Conservation (phyloP, 2,797 vertebrate species). For the Scleropages formosus region DNA sequence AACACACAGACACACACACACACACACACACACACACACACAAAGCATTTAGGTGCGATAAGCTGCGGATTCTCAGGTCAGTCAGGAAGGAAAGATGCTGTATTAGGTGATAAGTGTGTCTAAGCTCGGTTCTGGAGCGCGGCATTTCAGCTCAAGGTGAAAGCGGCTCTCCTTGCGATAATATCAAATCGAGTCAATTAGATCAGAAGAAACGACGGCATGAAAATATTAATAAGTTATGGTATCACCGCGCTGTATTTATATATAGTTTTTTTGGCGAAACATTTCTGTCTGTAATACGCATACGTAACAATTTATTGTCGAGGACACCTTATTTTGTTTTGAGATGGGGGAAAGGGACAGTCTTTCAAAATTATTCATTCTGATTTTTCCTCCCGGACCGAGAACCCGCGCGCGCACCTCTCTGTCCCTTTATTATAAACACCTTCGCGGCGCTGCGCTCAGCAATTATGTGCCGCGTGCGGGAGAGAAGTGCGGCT, state of each 20-base stretch:
- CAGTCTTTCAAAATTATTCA: slow-evolving; percentile 11
- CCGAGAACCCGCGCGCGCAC: not conserved
- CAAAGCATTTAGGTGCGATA: not conserved
- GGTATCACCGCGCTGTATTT: not conserved
- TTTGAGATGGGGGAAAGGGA: not conserved
- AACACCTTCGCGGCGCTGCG: slow-evolving; percentile 63
- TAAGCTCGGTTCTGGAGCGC: slow-evolving; percentile 5
- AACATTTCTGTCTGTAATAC: not conserved
- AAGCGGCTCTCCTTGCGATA: slow-evolving; percentile 5
- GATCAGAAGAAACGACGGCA: slow-evolving; percentile 2
- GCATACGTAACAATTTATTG: not conserved
- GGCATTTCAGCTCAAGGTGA: slow-evolving; percentile 21
- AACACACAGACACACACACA: too few species aligned
- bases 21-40: too few species aligned
- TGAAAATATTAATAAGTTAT: slow-evolving; percentile 13
- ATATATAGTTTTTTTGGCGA: not conserved
- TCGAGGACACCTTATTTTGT: slow-evolving; percentile 11
- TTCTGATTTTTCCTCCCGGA: slow-evolving; percentile 3
- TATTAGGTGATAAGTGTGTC: slow-evolving; percentile 22
- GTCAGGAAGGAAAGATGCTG: not conserved
- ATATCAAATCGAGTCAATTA: slow-evolving; percentile 7
- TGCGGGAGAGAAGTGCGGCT: slow-evolving; percentile 62
- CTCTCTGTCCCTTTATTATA: slow-evolving; percentile 24
- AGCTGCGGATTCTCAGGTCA: slow-evolving; percentile 8
- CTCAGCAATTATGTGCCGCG: slow-evolving; percentile 68